Evolutionary conservation across 2,797 vertebrate genomes (phyloP), one percentile per base, ranked within the genome.

Genomic region (Lithobates sylvaticus): DNA sequence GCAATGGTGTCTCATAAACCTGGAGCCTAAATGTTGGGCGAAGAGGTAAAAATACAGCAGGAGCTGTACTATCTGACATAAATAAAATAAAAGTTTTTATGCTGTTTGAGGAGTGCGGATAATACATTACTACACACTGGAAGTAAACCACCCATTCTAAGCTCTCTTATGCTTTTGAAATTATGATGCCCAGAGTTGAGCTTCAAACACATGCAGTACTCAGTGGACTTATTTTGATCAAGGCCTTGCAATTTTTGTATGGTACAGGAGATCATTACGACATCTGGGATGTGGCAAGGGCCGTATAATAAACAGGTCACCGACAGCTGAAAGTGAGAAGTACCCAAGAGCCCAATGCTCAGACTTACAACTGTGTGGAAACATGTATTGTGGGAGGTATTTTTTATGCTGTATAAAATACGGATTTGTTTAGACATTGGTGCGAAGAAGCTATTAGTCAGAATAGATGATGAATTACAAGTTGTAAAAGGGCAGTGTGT

Each of bases 401-500:
- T 42, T 71, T 81, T 78, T 80, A 84, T 84, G 27, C 44, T 61
- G 42, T 68, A 54, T 78, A n/a, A 83, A 75, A 78, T 44, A 50
- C 16, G 54, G 47, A 61, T 69, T 87, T 84, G 76, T 84, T 84
- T 87, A 79, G 76, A 83, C 69, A 84, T 36, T 70, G 47, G 61
- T 76, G 69, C 74, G 47, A 80, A 84, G 70, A 73, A 32, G 65
- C 76, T 61, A 84, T 87, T 84, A 80, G 61, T 84, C 81, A 64
- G 50, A 76, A 80, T 36, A 26, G 27, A 68, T 84, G 86, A 83
- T 83, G 32, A 69, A 79, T 79, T 78, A 65, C 47, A 42, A n/a
- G n/a, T 83, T 74, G n/a, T 79, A 44, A 79, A 78, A 67, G 78
- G 78, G 61, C 74, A 78, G 61, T 44, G 29, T 68, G 70, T 54